These are phyloP conservation scores for Cantharis rufa DNA, from an alignment of 2,888 invertebrate species.

Conservation along the genomic window DNA sequence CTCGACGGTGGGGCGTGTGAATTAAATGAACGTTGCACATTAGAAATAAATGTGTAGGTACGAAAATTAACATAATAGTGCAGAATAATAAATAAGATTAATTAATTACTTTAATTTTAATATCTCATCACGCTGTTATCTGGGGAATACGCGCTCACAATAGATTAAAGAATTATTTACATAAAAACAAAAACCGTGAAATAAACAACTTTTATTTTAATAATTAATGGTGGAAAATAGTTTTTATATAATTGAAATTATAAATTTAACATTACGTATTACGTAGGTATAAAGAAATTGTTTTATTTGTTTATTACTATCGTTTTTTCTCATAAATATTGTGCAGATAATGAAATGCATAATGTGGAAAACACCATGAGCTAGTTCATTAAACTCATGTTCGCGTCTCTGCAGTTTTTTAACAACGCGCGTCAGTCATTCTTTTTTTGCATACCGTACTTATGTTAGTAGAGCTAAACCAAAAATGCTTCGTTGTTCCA, in stretches of 20 bases:
- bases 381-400: constrained; percentile 26
- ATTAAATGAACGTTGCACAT: background rate
- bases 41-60: background rate
- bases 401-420: constrained; percentile 22
- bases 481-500: constrained; percentile 28
- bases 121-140: background rate
- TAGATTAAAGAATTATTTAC: background rate
- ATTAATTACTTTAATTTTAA: background rate
- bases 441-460: constrained; percentile 25
- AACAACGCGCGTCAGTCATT: constrained; percentile 19
- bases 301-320: background rate
- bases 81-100: background rate
- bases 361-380: constrained; percentile 20
- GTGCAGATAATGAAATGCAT: constrained; percentile 12
- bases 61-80: background rate
- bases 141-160: background rate
- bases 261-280: background rate
- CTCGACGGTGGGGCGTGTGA: background rate
- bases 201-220: background rate
- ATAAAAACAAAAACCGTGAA: background rate
- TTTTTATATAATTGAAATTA: background rate
- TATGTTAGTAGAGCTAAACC: constrained; percentile 27
- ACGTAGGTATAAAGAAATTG: background rate
- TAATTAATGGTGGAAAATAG: background rate
- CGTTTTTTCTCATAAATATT: background rate